Conservation (phyloP, 53 echinoderm and acorn worm species). For the Zoroaster sp. region DNA sequence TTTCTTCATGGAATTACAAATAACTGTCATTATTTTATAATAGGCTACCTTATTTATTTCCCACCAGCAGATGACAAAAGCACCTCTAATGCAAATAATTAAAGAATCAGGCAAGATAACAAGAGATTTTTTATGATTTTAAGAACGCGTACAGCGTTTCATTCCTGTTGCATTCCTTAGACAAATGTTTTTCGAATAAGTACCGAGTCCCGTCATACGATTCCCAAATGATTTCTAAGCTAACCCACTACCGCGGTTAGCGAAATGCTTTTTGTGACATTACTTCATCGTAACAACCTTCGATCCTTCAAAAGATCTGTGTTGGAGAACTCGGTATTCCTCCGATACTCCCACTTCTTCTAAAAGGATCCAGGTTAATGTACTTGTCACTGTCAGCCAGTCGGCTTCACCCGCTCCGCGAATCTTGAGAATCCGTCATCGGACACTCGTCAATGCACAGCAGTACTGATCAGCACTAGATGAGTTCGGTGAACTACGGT, state of each 20-base stretch:
- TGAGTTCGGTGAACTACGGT: neutral
- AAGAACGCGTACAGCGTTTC: no score
- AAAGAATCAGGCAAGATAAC: no score
- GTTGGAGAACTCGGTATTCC: neutral
- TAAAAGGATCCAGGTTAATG: neutral
- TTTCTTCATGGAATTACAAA: no score
- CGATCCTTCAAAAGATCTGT: slow-evolving; percentile 1
- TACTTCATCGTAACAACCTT: neutral
- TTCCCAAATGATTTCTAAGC: neutral
- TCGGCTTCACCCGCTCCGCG: neutral
- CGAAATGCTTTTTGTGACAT: neutral
- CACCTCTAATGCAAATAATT: no score
- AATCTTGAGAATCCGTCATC: slow-evolving; percentile 7
- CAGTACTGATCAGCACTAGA: neutral
- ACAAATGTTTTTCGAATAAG: neutral
- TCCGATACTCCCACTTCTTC: neutral
- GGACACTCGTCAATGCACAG: neutral
- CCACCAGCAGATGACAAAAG: no score
- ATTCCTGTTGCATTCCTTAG: neutral
- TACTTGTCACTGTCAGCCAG: slow-evolving; percentile 22
- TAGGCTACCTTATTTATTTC: no score
- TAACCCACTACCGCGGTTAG: neutral
- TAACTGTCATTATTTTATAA: no score
- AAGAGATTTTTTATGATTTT: no score
- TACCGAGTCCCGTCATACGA: neutral